Percentiles rank a stretch among this genome's conserved stretches.
phyloP scores from a whole-genome alignment of 2,113 vertebrate genomes.

The Phrynosoma blainvillii region DNA sequence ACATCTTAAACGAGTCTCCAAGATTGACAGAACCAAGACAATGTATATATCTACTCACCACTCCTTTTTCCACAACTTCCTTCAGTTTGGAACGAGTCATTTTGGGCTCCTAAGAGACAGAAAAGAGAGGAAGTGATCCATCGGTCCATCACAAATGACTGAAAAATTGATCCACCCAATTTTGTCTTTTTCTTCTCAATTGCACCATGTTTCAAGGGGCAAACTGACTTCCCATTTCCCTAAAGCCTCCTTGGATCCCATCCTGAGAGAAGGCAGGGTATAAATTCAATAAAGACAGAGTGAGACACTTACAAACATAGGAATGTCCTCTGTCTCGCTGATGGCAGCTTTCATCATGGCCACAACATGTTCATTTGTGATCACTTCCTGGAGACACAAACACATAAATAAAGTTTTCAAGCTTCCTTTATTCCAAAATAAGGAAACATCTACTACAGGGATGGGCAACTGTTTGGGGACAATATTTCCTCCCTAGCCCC shows the following conservation, averaged over 20 bases:
- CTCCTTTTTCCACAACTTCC: conserved; percentile 91
- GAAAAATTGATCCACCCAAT: not conserved
- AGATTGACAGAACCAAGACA: not conserved
- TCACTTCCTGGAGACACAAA: conserved; percentile 86
- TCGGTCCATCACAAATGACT: not conserved
- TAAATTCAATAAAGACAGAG: not conserved
- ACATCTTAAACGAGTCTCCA: too few relatives aligned
- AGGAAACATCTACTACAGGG: too few relatives aligned
- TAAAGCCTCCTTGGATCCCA: too few relatives aligned
- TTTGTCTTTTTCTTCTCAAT: not conserved
- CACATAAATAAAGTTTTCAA: not conserved
- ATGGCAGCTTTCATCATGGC: conserved; percentile 98
- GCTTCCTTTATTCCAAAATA: accelerated
- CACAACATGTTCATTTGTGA: conserved; percentile 94
- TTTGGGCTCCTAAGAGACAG: conserved; percentile 87
- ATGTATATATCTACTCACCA: conserved; percentile 72
- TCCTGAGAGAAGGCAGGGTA: too few relatives aligned
- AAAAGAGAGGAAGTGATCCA: not conserved
- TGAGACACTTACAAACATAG: conserved; percentile 88
- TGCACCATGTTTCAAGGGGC: not conserved
- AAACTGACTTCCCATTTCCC: not conserved
- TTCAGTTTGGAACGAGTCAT: conserved; percentile 98
- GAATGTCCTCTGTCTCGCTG: conserved; percentile 89
- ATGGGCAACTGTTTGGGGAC: too few relatives aligned
- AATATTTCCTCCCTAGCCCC: too few relatives aligned